Base-by-base conservation (phyloP, 2,888 invertebrate species). In the Pocota personata region DNA sequence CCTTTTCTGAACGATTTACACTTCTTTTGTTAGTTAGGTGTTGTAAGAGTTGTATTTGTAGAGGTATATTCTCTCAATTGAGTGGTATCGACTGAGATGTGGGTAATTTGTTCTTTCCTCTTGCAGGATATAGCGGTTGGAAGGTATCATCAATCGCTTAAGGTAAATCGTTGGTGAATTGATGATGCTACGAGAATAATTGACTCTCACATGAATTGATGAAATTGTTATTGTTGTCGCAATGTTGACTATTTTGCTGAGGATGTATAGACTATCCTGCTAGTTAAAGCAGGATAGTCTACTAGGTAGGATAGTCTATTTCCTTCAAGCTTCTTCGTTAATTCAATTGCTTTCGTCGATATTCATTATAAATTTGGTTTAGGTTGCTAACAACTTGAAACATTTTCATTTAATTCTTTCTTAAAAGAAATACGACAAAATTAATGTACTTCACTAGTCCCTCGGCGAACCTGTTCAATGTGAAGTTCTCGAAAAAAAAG, bases 1-100 rank as follows among this genome's bases (percentile, higher is more conserved):
- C 40, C 58, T 84, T 75, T 84, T 71, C 80, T 76, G 58, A 71
- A 64, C 84, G 73, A 80, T 84, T 80, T 76, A 71, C 84, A 80
- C 64, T 80, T 80, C 80, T 37, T 76, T 84, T 80, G 80, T 84
- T 84, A 24, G 32, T 35, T 16, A 71, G 69, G 64, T 75, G 57
- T 50, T 69, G 67, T 1, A 19, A 19, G n/a, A 37, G 50, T 32
- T 6, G 32, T 55, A 10, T 32, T 66, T 46, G 46, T 7, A 58
- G 40, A 6, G 48, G 10, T 24, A 40, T 6, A 27, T 50, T 24
- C 24, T 50, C 50, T n/a, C 24, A 24, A 50, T 24, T 50, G 24
- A 50, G 24, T 50, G 24, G 50, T 21, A 43, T 27, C 40, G 24
- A 43, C 40, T 24, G 27, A 14, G 24, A 43, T 10, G 37, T 57